phyloP scores from a whole-genome alignment of 1,140 invertebrate genomes.

The Drosophila quadrilineata region DNA sequence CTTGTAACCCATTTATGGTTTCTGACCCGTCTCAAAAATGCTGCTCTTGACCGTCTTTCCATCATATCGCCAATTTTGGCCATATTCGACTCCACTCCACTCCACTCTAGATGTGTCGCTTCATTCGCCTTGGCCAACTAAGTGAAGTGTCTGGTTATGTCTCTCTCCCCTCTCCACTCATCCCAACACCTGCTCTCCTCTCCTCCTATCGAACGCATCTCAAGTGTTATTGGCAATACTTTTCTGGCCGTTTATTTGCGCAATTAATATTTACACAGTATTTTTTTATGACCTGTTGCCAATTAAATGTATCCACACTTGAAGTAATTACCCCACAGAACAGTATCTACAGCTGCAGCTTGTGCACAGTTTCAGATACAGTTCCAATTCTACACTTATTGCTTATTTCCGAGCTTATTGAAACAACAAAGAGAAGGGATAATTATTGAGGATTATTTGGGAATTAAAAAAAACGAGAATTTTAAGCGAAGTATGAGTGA shows the following conservation, averaged over 20 bases:
- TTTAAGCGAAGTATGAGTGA: no score
- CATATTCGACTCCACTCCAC: no score
- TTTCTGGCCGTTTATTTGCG: neutral
- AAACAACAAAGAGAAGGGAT: no score
- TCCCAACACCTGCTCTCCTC: no score
- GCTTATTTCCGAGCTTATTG: no score
- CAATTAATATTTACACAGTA: slow-evolving; percentile 50
- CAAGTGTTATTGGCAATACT: slow-evolving; percentile 1
- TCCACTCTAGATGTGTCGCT: no score
- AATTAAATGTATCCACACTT: slow-evolving; percentile 29
- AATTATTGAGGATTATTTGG: no score
- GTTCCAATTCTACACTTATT: no score
- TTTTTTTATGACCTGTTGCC: slow-evolving; percentile 48
- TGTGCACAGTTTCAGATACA: neutral
- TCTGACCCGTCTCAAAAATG: slow-evolving; percentile 32
- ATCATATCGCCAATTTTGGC: slow-evolving; percentile 51
- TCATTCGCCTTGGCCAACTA: slow-evolving; percentile 20
- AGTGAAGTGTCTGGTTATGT: neutral
- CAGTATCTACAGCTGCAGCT: neutral
- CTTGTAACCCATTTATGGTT: slow-evolving; percentile 69
- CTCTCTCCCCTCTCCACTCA: no score
- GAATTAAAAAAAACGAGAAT: no score
- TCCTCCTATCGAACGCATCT: no score
- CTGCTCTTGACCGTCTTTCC: slow-evolving; percentile 59
- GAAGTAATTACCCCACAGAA: no score